phyloP scores from a whole-genome alignment of 2,888 invertebrate genomes.

The Margaritifera margaritifera region DNA sequence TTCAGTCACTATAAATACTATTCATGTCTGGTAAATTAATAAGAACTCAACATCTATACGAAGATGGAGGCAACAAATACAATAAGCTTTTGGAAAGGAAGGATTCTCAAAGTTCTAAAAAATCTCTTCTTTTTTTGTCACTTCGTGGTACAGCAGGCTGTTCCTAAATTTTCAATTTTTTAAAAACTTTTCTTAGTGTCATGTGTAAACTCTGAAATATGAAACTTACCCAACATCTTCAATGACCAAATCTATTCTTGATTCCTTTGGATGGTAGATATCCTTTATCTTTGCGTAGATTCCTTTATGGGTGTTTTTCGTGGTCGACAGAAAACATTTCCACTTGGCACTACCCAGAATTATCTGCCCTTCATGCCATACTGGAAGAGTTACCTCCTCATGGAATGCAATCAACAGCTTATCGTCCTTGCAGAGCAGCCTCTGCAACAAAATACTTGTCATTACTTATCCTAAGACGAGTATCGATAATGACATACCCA shows the following conservation, averaged over 20 bases:
- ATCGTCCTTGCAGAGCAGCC: slow-evolving; percentile 22
- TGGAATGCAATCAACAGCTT: slow-evolving; percentile 10
- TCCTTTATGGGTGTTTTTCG: slow-evolving; percentile 6
- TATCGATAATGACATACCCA: no score
- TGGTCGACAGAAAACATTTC: slow-evolving; percentile 23
- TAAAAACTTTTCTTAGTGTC: no score
- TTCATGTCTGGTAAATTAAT: no score
- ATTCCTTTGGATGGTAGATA: slow-evolving; percentile 24
- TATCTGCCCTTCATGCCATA: slow-evolving; percentile 26
- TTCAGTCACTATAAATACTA: no score
- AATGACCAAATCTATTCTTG: slow-evolving; percentile 19
- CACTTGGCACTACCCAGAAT: slow-evolving; percentile 27
- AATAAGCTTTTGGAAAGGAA: no score
- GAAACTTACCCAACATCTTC: slow-evolving; percentile 19
- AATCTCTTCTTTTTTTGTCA: no score
- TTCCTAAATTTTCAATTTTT: no score
- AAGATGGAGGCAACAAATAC: no score
- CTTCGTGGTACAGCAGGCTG: no score
- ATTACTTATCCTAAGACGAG: not conserved
- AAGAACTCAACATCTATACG: no score
- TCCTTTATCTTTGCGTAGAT: slow-evolving; percentile 26
- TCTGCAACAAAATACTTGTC: slow-evolving; percentile 4
- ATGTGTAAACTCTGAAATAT: no score
- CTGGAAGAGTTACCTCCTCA: not conserved
- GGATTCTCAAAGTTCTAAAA: no score